Base-by-base conservation (phyloP, 1,140 invertebrate genomes). In the Melipona quadrifasciata region DNA sequence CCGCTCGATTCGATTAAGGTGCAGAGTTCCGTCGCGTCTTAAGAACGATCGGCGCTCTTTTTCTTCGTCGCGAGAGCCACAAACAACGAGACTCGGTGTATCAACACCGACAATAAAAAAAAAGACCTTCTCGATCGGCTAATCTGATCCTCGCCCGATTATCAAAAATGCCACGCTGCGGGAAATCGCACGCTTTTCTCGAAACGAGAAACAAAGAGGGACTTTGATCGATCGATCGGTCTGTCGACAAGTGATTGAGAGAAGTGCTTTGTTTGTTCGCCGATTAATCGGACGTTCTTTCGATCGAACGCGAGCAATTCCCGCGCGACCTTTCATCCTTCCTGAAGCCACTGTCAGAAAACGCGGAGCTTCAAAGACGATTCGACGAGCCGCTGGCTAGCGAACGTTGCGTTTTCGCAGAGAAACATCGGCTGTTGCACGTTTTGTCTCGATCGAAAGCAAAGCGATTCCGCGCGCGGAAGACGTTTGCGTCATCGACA, bases 201-300 rank as follows among this genome's bases (percentile, higher is more conserved):
- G 6, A 8, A 31, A 2, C 31, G 31, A 65, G 16, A 16, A 24
- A n/a, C 21, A 12, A 21, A 65, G 27, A 10, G 65, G 8, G 19
- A 68, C 51, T 55, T 19, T 24, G 82, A 34, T 77, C 81, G 79
- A 90, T 90, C 89, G 77, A 90, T 90, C 89, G 89, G 86, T 87
- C 89, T 90, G 88, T 90, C 89, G 89, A 73, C 88, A 57, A 72
- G 75, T 86, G 90, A 90, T 90, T 90, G 88, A 90, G 86, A 86
- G 68, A 77, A 77, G 78, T 78, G 90, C 64, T 78, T 90, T 88
- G 89, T 90, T 90, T 86, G 80, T 90, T 90, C 71, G 78, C 31
- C 75, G 86, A 88, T 90, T 86, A 84, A 90, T 86, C 84, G 27
- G 73, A 71, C 64, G 82, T 68, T 75, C 77, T 79, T 53, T 68